Percentiles rank a stretch among this genome's conserved stretches.
These are phyloP conservation scores for Phthorimaea operculella DNA, from an alignment of 1,140 invertebrate species.

Conservation along the genomic window DNA sequence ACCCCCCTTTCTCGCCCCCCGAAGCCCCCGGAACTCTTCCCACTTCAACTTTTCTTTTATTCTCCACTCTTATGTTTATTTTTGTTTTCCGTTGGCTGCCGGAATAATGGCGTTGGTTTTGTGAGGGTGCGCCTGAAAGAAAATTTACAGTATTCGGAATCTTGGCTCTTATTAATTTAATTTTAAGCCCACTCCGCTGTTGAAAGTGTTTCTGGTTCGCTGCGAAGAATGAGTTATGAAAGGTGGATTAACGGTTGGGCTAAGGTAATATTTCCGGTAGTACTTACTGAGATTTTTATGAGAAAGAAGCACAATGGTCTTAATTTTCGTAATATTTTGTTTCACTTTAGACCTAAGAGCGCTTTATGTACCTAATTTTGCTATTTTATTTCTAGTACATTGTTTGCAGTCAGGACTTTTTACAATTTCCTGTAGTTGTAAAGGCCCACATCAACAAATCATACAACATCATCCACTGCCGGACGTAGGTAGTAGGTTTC, in stretches of 20 bases:
- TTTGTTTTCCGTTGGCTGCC: conserved; percentile 62
- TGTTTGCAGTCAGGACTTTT: neutral
- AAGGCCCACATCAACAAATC: neutral
- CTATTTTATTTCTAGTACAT: neutral
- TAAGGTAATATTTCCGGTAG: neutral
- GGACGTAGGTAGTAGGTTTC: too few species aligned
- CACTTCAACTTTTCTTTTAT: conserved; percentile 63
- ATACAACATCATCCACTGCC: too few species aligned
- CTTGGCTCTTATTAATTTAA: neutral
- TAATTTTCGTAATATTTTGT: too few species aligned
- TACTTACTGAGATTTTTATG: neutral
- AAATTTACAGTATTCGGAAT: neutral
- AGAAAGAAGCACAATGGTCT: neutral
- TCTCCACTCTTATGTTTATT: conserved; percentile 60
- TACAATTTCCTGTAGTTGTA: neutral
- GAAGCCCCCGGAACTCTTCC: conserved; percentile 45
- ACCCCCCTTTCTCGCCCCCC: conserved; percentile 14
- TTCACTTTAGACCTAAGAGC: too few species aligned
- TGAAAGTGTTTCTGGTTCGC: too few species aligned
- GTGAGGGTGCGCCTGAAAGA: conserved; percentile 25
- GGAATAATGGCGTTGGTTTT: conserved; percentile 53
- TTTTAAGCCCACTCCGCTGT: too few species aligned
- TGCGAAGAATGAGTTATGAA: neutral
- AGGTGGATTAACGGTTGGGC: neutral
- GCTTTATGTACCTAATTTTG: too few species aligned